Evolutionary conservation across 35 echinoderm and acorn worm genomes (phyloP).

Genomic region (Anneissia japonica): DNA sequence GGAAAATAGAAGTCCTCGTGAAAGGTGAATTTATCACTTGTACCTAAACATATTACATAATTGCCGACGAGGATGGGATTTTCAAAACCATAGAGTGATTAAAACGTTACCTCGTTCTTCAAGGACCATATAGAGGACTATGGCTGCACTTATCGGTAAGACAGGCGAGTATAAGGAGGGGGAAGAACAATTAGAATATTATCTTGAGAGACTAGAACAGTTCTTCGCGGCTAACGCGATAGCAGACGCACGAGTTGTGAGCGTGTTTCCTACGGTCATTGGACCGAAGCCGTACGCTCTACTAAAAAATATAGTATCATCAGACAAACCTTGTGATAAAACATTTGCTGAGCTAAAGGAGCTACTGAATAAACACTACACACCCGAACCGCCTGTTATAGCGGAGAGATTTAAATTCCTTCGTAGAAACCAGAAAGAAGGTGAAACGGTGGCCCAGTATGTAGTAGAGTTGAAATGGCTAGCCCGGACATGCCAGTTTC

Average conservation of each 20-base stretch:
- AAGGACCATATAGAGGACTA: no score
- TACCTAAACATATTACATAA: no score
- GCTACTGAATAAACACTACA: conserved; percentile 5
- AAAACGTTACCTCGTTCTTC: no score
- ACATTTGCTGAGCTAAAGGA: background rate
- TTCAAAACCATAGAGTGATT: no score
- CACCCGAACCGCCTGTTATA: conserved; percentile 10
- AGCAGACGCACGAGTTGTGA: background rate
- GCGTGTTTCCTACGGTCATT: conserved; percentile 12
- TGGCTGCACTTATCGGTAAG: background rate
- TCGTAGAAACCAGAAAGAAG: background rate
- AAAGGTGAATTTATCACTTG: no score
- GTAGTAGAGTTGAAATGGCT: no score
- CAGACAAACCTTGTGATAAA: background rate
- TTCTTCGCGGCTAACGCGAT: background rate
- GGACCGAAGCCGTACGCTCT: background rate
- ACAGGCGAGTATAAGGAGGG: conserved; percentile 4
- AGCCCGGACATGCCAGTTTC: no score
- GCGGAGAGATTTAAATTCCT: conserved; percentile 38
- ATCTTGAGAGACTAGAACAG: conserved; percentile 7
- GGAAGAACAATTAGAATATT: conserved; percentile 10
- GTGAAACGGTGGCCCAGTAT: no score
- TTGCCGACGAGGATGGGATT: no score
- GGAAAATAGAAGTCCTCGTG: no score
- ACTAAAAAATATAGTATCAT: background rate